Conservation (phyloP, 2,888 invertebrate species). For the Latheticus oryzae region DNA sequence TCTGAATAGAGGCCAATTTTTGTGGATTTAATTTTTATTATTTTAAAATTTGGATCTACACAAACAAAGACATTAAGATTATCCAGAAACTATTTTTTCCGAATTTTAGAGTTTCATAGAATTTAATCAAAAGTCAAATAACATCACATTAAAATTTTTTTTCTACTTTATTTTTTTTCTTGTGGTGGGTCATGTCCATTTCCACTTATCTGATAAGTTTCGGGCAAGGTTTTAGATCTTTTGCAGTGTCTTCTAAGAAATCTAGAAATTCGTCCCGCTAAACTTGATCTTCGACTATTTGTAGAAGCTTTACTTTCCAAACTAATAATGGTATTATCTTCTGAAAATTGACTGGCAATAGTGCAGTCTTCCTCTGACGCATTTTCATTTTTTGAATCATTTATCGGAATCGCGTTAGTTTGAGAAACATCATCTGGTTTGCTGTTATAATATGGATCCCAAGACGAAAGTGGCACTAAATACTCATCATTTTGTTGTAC, state of each 20-base stretch:
- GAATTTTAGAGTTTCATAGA: no score
- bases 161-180: no score
- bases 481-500: constrained; percentile 68
- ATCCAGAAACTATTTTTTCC: no score
- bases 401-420: neutral
- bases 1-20: no score
- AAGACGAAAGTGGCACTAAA: constrained; percentile 70
- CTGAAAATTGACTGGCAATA: constrained; percentile 13
- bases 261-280: constrained; percentile 57
- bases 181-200: no score
- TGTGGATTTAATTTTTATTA: no score
- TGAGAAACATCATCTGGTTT: constrained; percentile 42
- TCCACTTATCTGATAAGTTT: constrained; percentile 18
- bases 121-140: no score
- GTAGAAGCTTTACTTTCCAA: constrained; percentile 23
- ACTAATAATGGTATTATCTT: constrained; percentile 33
- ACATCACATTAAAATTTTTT: no score
- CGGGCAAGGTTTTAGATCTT: constrained; percentile 48
- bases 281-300: constrained; percentile 45
- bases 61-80: no score
- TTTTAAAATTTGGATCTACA: no score
- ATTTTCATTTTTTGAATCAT: constrained; percentile 17
- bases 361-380: constrained; percentile 32
- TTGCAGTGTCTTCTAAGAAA: constrained; percentile 55
- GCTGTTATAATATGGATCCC: constrained; percentile 65